Evolutionary conservation across 2,113 vertebrate genomes (phyloP).

Genomic region (Poecile atricapillus): DNA sequence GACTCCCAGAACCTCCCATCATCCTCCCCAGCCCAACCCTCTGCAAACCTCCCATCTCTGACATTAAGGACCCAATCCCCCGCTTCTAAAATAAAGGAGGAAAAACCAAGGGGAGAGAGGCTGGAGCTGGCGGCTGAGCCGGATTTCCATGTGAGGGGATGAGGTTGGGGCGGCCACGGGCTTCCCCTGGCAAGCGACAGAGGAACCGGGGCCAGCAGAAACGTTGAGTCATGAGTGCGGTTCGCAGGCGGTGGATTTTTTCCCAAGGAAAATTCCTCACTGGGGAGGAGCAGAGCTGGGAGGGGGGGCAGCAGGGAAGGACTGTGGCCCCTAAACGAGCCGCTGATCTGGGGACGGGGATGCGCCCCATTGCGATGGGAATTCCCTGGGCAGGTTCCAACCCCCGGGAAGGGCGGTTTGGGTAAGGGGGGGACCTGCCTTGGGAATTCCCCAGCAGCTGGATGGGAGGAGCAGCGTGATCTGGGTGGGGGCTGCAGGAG

Average conservation of each 20-base stretch:
- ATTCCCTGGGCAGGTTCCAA: background rate
- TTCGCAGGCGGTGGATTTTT: background rate
- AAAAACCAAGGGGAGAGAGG: background rate
- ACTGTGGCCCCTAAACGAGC: background rate
- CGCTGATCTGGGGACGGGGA: background rate
- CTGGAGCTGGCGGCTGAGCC: background rate
- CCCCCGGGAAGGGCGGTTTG: background rate
- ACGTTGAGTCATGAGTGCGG: slow-evolving; percentile 50
- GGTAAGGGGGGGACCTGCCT: background rate
- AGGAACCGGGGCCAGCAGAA: slow-evolving; percentile 47
- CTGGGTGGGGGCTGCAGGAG: background rate
- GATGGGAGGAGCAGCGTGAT: background rate
- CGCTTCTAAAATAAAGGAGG: background rate
- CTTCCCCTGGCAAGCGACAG: slow-evolving; percentile 47
- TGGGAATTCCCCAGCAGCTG: background rate
- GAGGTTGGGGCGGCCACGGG: slow-evolving; percentile 34
- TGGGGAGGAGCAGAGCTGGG: background rate
- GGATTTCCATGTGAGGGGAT: slow-evolving; percentile 36
- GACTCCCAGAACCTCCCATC: background rate
- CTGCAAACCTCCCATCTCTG: background rate
- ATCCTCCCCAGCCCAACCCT: background rate
- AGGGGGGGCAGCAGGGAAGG: background rate
- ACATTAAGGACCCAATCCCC: background rate
- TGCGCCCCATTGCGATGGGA: background rate
- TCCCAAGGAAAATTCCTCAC: background rate